Evolutionary conservation across 2,888 invertebrate genomes (phyloP), one percentile per base, ranked within the genome.

Genomic region (Hedya salicella): DNA sequence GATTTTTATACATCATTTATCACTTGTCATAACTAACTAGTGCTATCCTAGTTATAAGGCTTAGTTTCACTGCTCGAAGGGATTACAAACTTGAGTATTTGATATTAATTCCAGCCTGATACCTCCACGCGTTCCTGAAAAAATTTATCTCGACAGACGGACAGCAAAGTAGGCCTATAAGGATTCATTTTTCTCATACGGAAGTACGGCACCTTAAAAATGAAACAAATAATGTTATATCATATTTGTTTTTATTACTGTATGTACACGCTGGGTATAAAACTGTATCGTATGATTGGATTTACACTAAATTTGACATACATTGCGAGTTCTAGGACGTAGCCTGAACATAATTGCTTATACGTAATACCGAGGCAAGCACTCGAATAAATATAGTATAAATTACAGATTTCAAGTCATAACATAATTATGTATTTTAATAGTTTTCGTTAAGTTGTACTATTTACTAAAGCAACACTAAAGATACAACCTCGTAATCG

Each of bases 191-290:
- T n/a, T n/a, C n/a, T n/a, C n/a, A n/a, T n/a, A n/a, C n/a, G n/a
- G n/a, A n/a, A n/a, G n/a, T n/a, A n/a, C n/a, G n/a, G n/a, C n/a
- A n/a, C n/a, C n/a, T n/a, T n/a, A n/a, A n/a, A 61, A 66, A 61
- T 66, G 8, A 67, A 60, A 63, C 21, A 39, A 67, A 42, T 32
- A 14, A 11, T 46, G 14, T 60, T 65, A 62, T 54, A 56, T 42
- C 42, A 48, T 59, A 65, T 59, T 53, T 70, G 48, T 65, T 68
- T 70, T 76, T 54, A 39, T 32, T 42, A 56, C 59, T 66, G 17
- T 66, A 60, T 65, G 53, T 61, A 66, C 66, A 66, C 13, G 53
- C 65, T 61, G 60, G 66, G 85, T 87, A 87, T 79, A 85, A 85
- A 86, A 83, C 65, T 61, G 60, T 48, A 40, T 66, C 11, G 25